Percentiles rank a stretch among this genome's conserved stretches.
Conservation (phyloP, 2,113 vertebrate species). For the Athene noctua region DNA sequence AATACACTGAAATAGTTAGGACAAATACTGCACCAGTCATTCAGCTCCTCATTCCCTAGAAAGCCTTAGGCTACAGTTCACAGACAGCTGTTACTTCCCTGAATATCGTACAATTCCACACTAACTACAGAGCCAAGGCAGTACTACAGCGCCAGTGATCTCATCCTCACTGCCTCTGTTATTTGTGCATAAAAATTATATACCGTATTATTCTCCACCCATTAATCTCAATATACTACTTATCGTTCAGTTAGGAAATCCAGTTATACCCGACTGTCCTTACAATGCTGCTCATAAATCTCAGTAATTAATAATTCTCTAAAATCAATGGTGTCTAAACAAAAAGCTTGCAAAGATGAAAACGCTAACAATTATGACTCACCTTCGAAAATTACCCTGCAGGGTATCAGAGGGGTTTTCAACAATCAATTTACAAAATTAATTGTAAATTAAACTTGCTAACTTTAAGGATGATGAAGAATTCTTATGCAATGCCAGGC, state of each 20-base stretch:
- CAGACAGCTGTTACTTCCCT: neutral
- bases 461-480: neutral
- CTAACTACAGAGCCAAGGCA: neutral
- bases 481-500: neutral
- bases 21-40: neutral
- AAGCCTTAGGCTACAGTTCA: neutral
- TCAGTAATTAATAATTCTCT: neutral
- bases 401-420: neutral
- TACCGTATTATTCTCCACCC: neutral
- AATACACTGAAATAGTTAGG: neutral
- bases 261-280: neutral
- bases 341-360: neutral
- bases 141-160: neutral
- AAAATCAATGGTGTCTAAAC: neutral
- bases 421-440: neutral
- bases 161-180: neutral
- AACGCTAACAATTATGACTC: neutral
- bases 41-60: neutral
- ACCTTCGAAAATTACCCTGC: neutral
- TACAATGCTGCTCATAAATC: neutral
- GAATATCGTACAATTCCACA: neutral
- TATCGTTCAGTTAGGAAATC: neutral
- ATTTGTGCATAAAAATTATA: neutral
- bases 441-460: neutral
- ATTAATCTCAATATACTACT: neutral